A percentile compares a stretch with the other conserved stretches of the same genome.
phyloP scores from a whole-genome alignment of 2,888 invertebrate genomes.

The Lochmaea crataegi region DNA sequence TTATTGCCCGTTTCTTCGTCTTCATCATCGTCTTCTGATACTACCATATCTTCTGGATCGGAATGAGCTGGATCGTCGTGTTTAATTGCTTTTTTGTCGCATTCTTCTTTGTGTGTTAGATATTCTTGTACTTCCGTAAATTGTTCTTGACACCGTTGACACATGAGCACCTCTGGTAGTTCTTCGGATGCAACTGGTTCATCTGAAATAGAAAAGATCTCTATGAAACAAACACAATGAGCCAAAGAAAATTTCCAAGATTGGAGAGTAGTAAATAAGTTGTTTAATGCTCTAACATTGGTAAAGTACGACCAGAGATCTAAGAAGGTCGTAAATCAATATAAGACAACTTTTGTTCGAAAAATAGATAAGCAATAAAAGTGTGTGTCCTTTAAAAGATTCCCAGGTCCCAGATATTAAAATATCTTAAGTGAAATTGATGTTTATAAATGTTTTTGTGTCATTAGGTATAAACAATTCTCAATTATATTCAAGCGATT shows the following conservation, averaged over 20 bases:
- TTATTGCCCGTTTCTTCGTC: constrained; percentile 74
- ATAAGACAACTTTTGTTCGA: too few species aligned
- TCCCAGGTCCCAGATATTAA: too few species aligned
- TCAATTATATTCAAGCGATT: too few species aligned
- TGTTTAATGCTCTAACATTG: too few species aligned
- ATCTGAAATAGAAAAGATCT: constrained; percentile 41
- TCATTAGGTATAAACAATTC: too few species aligned
- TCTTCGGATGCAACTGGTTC: constrained; percentile 50
- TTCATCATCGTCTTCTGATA: constrained; percentile 76
- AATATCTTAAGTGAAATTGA: too few species aligned
- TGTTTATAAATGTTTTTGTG: too few species aligned
- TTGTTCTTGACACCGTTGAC: constrained; percentile 75
- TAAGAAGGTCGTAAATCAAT: too few species aligned
- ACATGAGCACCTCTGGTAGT: constrained; percentile 68
- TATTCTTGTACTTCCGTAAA: constrained; percentile 74
- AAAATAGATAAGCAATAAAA: too few species aligned
- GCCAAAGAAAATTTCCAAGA: background rate
- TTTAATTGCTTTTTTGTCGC: constrained; percentile 73
- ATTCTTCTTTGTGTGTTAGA: constrained; percentile 72
- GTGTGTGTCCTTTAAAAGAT: too few species aligned
- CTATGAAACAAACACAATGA: background rate
- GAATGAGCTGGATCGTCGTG: constrained; percentile 76
- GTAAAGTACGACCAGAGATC: too few species aligned
- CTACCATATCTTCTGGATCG: constrained; percentile 80
- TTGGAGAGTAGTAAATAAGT: too few species aligned